Evolutionary conservation across 1,140 invertebrate species (phyloP).

Genomic region (Goniozus legneri): DNA sequence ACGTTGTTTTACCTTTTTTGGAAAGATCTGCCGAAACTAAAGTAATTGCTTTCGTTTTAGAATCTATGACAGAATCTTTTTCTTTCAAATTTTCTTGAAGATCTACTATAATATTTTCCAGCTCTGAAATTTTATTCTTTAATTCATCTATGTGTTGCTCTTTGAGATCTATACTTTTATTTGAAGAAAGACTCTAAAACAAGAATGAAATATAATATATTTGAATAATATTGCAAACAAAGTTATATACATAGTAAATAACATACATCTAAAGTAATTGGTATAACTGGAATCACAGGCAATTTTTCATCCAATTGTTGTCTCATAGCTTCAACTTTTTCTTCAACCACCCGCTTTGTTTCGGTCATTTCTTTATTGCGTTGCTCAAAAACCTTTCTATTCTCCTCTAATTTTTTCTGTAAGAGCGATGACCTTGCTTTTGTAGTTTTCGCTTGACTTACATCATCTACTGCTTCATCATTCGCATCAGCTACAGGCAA

Average conservation of each 20-base stretch:
- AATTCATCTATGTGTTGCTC: constrained; percentile 53
- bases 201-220: constrained; percentile 1
- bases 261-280: constrained; percentile 34
- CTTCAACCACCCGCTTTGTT: constrained; percentile 47
- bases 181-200: constrained; percentile 16
- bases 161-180: constrained; percentile 44
- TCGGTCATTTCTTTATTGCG: constrained; percentile 47
- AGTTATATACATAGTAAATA: constrained; percentile 5
- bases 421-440: constrained; percentile 48
- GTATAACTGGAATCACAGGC: constrained; percentile 26
- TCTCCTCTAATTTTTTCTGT: constrained; percentile 48
- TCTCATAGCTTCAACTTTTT: constrained; percentile 48
- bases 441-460: constrained; percentile 46
- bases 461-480: constrained; percentile 34
- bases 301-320: constrained; percentile 45
- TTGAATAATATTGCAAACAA: neutral
- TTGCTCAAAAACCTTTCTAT: constrained; percentile 49
- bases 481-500: constrained; percentile 10
- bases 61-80: constrained; percentile 82
- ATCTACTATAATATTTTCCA: constrained; percentile 66
- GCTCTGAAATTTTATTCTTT: constrained; percentile 58
- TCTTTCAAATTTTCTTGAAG: constrained; percentile 78
- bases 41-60: constrained; percentile 77
- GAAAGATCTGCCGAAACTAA: constrained; percentile 73
- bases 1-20: constrained; percentile 67